Evolutionary conservation across 2,888 invertebrate genomes (phyloP).

Genomic region (Drosophila rellima): DNA sequence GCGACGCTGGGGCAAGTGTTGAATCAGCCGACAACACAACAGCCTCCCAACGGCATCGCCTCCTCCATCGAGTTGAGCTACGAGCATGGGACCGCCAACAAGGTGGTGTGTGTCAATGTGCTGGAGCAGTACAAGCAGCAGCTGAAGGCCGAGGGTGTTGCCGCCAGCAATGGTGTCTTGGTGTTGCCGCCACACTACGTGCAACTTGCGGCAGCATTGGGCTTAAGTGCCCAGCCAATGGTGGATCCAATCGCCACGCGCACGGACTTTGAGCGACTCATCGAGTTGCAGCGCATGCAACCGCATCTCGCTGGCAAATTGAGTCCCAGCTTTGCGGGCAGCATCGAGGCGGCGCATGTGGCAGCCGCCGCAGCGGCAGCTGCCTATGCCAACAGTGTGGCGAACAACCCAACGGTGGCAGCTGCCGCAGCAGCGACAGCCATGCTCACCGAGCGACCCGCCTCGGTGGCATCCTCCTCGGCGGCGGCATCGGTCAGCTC

Average conservation of each 20-base stretch:
- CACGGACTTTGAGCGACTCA: constrained; percentile 84
- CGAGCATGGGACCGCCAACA: constrained; percentile 66
- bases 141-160: constrained; percentile 69
- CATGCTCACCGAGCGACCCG: constrained; percentile 65
- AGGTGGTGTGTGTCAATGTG: constrained; percentile 76
- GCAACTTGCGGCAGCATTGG: constrained; percentile 87
- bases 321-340: constrained; percentile 69
- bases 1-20: constrained; percentile 28
- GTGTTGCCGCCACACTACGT: constrained; percentile 88
- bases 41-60: constrained; percentile 36
- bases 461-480: constrained; percentile 65
- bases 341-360: constrained; percentile 78
- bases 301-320: constrained; percentile 66
- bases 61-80: constrained; percentile 64
- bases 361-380: constrained; percentile 77
- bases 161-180: constrained; percentile 86
- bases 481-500: constrained; percentile 76
- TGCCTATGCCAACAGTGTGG: constrained; percentile 76
- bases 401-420: constrained; percentile 49
- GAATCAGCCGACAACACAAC: constrained; percentile 21
- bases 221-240: constrained; percentile 83
- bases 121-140: constrained; percentile 83
- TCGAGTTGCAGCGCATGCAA: constrained; percentile 83
- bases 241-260: constrained; percentile 83
- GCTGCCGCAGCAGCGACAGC: constrained; percentile 46